Evolutionary conservation across 2,113 vertebrate genomes (phyloP).

Genomic region (Conger conger): DNA sequence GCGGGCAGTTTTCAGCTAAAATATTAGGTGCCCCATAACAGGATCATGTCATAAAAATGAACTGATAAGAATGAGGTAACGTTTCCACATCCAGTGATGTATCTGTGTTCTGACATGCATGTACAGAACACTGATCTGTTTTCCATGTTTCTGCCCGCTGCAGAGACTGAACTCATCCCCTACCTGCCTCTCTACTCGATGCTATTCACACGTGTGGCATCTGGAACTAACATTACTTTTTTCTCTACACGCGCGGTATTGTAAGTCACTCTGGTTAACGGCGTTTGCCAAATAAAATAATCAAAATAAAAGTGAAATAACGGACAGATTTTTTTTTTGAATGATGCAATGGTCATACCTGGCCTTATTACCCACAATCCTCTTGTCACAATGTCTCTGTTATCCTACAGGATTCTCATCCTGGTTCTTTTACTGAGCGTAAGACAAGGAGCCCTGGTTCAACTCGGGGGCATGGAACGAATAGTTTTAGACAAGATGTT

Average conservation of each 20-base stretch:
- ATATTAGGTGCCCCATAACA: neutral
- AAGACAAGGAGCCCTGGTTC: neutral
- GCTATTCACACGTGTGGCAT: neutral
- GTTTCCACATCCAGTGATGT: neutral
- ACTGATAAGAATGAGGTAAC: neutral
- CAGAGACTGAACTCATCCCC: neutral
- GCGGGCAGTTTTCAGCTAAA: neutral
- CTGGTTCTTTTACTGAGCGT: neutral
- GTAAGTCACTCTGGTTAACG: neutral
- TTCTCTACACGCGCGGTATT: neutral
- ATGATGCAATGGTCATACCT: neutral
- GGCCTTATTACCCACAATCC: neutral
- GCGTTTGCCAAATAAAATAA: neutral
- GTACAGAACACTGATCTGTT: neutral
- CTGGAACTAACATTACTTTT: neutral
- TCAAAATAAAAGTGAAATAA: neutral
- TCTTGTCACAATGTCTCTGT: neutral
- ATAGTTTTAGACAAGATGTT: conserved; percentile 42
- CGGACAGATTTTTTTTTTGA: neutral
- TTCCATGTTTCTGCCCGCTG: neutral
- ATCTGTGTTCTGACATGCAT: neutral
- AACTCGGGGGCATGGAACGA: neutral
- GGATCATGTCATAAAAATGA: neutral
- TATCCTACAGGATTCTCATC: neutral
- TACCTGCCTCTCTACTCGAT: neutral